Base-by-base conservation (phyloP, 2,113 vertebrate genomes). In the Hippoglossus stenolepis region DNA sequence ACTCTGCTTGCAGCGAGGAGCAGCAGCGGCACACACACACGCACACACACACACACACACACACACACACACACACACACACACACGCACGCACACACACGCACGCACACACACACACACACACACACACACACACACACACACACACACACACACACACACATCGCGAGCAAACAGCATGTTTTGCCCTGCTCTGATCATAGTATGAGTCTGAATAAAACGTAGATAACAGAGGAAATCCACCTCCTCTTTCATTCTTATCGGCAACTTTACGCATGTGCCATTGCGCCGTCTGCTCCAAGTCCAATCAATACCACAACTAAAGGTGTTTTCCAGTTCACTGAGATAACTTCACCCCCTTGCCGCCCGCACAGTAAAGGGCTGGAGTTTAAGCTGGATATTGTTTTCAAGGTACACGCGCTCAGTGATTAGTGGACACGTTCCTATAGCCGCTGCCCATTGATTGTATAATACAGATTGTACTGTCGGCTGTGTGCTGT, bases 371-470 rank as follows among this genome's bases (percentile, higher is more conserved):
- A 28, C 40, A 24, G 70, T 20, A 17, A 68, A 65, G 53, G 67
- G 53, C 23, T 73, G 5, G 35, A 56, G 66, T 87, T 62, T 38
- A 23, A 43, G 40, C 40, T 43, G 12, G 12, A 13, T 13, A 43
- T 45, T 15, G 23, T 78, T 70, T 75, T 49, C 40, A 35, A 64
- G 15, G n/a, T 64, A 47, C 45, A 7, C 15, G 31, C n/a, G 20
- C 59, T 15, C 45, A 28, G 67, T 85, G 85, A 82, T 88, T 79
- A 79, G 53, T 79, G 49, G 72, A 79, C 59, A 83, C 26, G 28
- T 72, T 77, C 58, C 7, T 38, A 18, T n/a, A 66, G 35, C 53
- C 63, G 59, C 63, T 70, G 54, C 26, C 20, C 65, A 83, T 87
- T 85, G 83, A 89, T 87, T 71, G 15, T 31, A 8, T 7, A 31